These are phyloP conservation scores for Eremophila alpestris DNA, from an alignment of 2,797 vertebrate species.

Conservation along the genomic window DNA sequence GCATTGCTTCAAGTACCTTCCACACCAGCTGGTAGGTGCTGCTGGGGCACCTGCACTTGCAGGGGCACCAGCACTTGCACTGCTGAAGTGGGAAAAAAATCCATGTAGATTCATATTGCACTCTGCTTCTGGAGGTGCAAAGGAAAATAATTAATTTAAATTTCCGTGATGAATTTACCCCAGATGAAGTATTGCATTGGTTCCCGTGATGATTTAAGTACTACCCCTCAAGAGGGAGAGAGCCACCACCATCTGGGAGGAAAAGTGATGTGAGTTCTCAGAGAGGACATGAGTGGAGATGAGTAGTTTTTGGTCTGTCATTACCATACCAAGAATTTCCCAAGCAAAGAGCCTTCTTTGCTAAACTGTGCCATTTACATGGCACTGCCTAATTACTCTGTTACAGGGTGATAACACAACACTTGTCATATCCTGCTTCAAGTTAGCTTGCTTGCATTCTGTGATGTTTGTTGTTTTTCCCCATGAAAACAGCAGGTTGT, in stretches of 20 bases:
- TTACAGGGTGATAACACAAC: not conserved
- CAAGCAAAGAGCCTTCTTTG: not conserved
- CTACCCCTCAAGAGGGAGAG: not conserved
- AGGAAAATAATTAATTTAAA: not conserved
- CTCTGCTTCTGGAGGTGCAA: not conserved
- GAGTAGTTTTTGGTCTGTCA: not conserved
- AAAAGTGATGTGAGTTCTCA: not conserved
- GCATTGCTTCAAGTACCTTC: not conserved
- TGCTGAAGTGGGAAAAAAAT: not conserved
- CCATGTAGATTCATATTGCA: not conserved
- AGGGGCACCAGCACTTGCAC: too few relatives aligned
- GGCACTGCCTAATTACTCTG: not conserved
- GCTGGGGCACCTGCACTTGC: not conserved
- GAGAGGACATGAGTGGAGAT: not conserved
- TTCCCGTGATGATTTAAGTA: not conserved
- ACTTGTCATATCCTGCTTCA: not conserved
- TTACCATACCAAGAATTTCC: not conserved
- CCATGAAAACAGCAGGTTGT: constrained; percentile 46
- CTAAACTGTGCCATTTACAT: not conserved
- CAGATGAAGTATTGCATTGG: not conserved
- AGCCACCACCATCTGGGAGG: rapidly evolving
- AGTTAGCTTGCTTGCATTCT: not conserved
- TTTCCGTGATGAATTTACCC: not conserved
- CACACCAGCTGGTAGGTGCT: not conserved
- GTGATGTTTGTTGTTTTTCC: not conserved